A percentile compares a stretch with the other conserved stretches of the same genome.
Conservation (phyloP, 2,113 vertebrate genomes). For the Lepisosteus oculatus region DNA sequence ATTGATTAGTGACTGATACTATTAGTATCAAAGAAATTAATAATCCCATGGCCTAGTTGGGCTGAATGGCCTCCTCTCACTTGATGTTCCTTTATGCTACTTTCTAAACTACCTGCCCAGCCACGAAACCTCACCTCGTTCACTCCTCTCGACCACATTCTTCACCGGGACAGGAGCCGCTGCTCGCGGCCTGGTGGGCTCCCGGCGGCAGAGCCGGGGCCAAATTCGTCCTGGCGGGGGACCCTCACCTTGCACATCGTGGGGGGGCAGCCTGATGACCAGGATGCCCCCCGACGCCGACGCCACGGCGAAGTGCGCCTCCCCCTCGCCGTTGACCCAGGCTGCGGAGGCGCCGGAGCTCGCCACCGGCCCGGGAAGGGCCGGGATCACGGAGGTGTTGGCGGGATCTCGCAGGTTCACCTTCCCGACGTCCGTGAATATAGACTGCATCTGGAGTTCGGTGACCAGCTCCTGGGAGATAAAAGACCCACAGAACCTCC, state of each 20-base stretch:
- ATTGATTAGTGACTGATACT: too few species aligned
- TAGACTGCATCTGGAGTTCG: constrained; percentile 85
- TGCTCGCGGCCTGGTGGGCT: too few species aligned
- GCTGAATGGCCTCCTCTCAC: too few species aligned
- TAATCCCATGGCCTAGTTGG: too few species aligned
- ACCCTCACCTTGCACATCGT: constrained; percentile 67
- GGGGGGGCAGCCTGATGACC: constrained; percentile 78
- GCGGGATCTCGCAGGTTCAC: constrained; percentile 76
- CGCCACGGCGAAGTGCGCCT: constrained; percentile 83
- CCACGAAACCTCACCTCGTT: too few species aligned
- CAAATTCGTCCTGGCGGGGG: too few species aligned
- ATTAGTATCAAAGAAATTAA: too few species aligned
- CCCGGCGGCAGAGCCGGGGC: too few species aligned
- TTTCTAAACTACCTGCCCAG: too few species aligned
- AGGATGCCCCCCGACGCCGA: constrained; percentile 78
- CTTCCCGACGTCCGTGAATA: constrained; percentile 87
- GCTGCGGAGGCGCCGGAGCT: constrained; percentile 54
- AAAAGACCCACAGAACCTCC: neutral
- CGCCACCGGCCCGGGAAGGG: constrained; percentile 54
- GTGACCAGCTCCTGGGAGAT: constrained; percentile 75
- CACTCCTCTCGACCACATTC: too few species aligned
- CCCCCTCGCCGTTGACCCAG: constrained; percentile 83
- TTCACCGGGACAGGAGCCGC: too few species aligned
- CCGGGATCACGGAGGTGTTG: constrained; percentile 72
- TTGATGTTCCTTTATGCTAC: too few species aligned